phyloP scores from a whole-genome alignment of 1,140 invertebrate genomes.

The Homalodisca vitripennis region DNA sequence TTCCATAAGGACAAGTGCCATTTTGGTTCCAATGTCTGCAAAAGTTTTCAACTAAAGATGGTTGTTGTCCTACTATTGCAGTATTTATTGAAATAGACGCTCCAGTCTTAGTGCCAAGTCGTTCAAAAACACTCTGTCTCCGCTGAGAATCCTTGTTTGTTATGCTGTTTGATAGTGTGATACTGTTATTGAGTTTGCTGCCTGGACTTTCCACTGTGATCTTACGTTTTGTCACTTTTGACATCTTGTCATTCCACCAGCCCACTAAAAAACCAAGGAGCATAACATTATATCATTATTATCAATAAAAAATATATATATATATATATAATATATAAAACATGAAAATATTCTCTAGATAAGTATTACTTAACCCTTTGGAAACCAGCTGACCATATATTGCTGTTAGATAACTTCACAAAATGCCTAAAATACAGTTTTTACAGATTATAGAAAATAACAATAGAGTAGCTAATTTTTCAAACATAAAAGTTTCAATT shows the following conservation, averaged over 20 bases:
- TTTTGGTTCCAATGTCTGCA: slow-evolving; percentile 73
- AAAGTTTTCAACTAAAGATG: slow-evolving; percentile 53
- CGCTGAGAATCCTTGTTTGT: slow-evolving; percentile 34
- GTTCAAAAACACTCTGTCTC: slow-evolving; percentile 74
- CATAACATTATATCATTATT: too few species aligned
- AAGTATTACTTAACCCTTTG: too few species aligned
- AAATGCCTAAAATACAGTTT: too few species aligned
- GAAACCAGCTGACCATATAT: too few species aligned
- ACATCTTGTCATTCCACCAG: slow-evolving; percentile 39
- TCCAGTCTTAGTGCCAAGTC: slow-evolving; percentile 66
- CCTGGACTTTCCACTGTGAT: slow-evolving; percentile 32
- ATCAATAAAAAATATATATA: too few species aligned
- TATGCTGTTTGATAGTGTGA: background rate
- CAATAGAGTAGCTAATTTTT: too few species aligned
- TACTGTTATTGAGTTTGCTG: slow-evolving; percentile 35
- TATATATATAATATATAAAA: too few species aligned
- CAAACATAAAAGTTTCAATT: too few species aligned
- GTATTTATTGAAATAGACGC: slow-evolving; percentile 50
- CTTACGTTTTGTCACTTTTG: slow-evolving; percentile 40
- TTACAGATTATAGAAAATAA: too few species aligned
- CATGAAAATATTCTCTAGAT: too few species aligned
- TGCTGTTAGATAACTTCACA: too few species aligned
- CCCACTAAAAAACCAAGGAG: slow-evolving; percentile 31
- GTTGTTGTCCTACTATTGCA: slow-evolving; percentile 40
- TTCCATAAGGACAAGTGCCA: slow-evolving; percentile 71